Base-by-base conservation (phyloP, 1,140 invertebrate species). In the Leptopilina clavipes region DNA sequence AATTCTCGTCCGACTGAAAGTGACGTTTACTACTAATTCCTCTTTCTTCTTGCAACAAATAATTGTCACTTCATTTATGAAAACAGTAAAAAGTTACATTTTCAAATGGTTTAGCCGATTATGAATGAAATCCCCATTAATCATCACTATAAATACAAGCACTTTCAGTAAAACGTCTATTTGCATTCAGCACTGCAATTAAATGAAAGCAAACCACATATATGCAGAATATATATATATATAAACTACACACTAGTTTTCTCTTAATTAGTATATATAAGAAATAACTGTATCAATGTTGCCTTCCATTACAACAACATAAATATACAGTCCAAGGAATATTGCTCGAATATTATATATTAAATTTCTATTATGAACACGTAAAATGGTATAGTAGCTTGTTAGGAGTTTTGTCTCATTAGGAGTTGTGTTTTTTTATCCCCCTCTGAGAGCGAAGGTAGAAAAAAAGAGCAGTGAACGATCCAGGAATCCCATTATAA, bases 361-460 rank as follows among this genome's bases (percentile, higher is more conserved):
- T 17, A 17, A 52, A 52, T 17, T 52, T 45, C 17, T 52, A 17
- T 52, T 52, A 52, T 52, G 3, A 52, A 52, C 48, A 52, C n/a
- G 48, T 52, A n/a, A 17, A n/a, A n/a, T 52, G 7, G 48, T n/a
- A n/a, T n/a, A n/a, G n/a, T 17, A 31, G 19, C 56, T 65, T 31
- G 56, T 65, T 65, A 65, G 12, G 25, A 52, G 48, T 52, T 52
- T 40, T 52, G 48, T 52, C 48, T n/a, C 56, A 65, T 65, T 65
- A 31, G 25, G 11, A 65, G 25, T 65, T 31, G 12, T 31, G n/a
- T 65, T 31, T 31, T 31, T 31, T 31, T 31, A n/a, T n/a, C n/a
- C 25, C 25, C 25, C 25, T 31, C 25, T 31, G n/a, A n/a, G n/a
- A n/a, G n/a, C n/a, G n/a, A n/a, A n/a, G n/a, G n/a, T n/a, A 5